phyloP scores from a whole-genome alignment of 92 coral and sea anemone species.

The Porites cylindrica region DNA sequence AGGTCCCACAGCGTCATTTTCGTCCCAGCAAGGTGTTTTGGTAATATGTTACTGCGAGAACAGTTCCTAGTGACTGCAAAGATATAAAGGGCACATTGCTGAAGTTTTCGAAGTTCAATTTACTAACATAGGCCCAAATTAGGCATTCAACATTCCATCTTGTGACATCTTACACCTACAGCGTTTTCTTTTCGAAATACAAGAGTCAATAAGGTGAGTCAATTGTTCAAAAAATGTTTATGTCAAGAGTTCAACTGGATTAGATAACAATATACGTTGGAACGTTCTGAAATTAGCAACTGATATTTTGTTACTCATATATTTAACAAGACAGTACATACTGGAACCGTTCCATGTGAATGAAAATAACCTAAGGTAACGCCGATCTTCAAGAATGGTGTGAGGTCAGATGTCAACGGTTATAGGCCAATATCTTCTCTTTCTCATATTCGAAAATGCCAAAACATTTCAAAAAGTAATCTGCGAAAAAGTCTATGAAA shows the following conservation, averaged over 20 bases:
- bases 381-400: conserved; percentile 21
- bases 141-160: not conserved
- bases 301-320: conserved; percentile 5
- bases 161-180: not conserved
- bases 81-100: not conserved
- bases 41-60: too few relatives aligned
- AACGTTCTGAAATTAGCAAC: conserved; percentile 4
- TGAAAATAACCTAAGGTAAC: conserved; percentile 28
- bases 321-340: conserved; percentile 19
- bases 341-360: conserved; percentile 12
- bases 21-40: too few relatives aligned
- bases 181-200: not conserved
- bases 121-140: not conserved
- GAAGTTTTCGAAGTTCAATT: not conserved
- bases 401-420: not conserved
- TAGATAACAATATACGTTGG: conserved; percentile 11
- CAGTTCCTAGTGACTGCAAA: too few relatives aligned
- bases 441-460: not conserved
- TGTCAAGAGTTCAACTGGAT: not conserved
- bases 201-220: not conserved
- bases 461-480: conserved; percentile 15
- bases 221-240: not conserved
- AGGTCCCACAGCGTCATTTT: too few relatives aligned
- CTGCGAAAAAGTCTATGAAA: not conserved
- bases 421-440: conserved; percentile 12